Evolutionary conservation across 2,888 invertebrate species (phyloP), one percentile per base, ranked within the genome.

Genomic region (Bellardia pandia): DNA sequence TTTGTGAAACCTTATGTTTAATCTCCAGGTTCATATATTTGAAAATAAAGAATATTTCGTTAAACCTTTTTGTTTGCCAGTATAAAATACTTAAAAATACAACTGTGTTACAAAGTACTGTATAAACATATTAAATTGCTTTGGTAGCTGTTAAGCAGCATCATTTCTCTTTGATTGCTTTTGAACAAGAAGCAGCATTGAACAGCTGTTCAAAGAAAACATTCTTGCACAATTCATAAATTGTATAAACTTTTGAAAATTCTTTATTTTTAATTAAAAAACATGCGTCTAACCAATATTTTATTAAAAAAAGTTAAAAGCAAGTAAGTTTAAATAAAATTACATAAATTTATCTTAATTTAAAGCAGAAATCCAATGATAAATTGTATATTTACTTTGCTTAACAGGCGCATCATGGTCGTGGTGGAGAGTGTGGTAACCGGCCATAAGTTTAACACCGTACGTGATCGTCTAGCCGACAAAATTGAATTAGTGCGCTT

Each of bases 361-460:
- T 23, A 23, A 3, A 9, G 2, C 3, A 33, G 7, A 3, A 40
- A 30, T 33, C 37, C 14, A 4, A 23, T 30, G 62, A n/a, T 0
- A 13, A 16, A 7, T 37, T 51, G 7, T 42, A 8, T 51, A 77
- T 48, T 48, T 23, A 4, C 9, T 60, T 60, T 75, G 37, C 60
- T 76, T 74, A 14, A 11, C 42, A 97, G 97, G 92, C 92, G 94
- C 86, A 94, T 98, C 69, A 96, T 98, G 96, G 97, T 98, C 9
- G 90, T 96, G 89, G 94, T 97, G 95, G 96, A 97, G 93, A 98
- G 98, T 93, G 94, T 96, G 75, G 96, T 97, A 2, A 96, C 95
- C 90, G 97, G 97, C 0, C 98, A 98, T 91, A 95, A 95, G 90
- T 95, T 95, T 84, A 95, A 95, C 84, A 92, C 93, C 82, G 94